Evolutionary conservation across 2,888 invertebrate species (phyloP), one percentile per base, ranked within the genome.

Genomic region (Stenichneumon culpator): DNA sequence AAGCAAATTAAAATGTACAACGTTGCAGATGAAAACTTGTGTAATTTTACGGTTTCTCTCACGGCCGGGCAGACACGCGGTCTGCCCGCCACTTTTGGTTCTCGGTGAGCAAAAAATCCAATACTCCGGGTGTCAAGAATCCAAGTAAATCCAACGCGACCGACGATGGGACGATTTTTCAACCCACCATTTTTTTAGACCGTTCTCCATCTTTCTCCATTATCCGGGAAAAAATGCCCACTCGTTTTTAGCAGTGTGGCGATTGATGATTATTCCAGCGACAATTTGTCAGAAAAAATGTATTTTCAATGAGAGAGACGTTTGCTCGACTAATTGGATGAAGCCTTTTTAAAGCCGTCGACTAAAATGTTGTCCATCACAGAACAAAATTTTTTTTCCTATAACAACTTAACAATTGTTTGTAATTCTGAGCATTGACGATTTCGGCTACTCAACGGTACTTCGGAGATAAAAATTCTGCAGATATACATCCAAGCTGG

Each of bases 1-100:
- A 65, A 72, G 77, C 87, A 90, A 90, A 90, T 90, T 90, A 90
- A 88, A 89, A 86, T 87, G 87, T 89, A 90, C 84, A 87, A 82
- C 88, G 88, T 78, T 84, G 87, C 80, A 87, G 77, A 82, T 82
- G 77, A 72, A 72, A 88, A 90, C 88, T 90, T 90, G 89, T 88
- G 86, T 87, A 90, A 90, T 90, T 88, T 88, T 79, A 80, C 73
- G 80, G 83, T 87, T 87, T 85, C 52, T 72, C 54, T 39, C 39
- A 6, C 60, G 28, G 60, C 28, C 16, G 60, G 25, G 25, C 9
- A 25, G n/a, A 63, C 60, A 63, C 60, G 25, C 22, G 22, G 25
- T 14, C 28, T 16, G 6, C 16, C 16, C 28, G n/a, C 25, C 25
- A 14, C 57, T 25, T 25, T 63, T 32, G 28, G 60, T 11, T 16